Percentiles rank a stretch among this genome's conserved stretches.
These are phyloP conservation scores for Bubo bubo DNA, from an alignment of 2,113 vertebrate species.

Conservation along the genomic window DNA sequence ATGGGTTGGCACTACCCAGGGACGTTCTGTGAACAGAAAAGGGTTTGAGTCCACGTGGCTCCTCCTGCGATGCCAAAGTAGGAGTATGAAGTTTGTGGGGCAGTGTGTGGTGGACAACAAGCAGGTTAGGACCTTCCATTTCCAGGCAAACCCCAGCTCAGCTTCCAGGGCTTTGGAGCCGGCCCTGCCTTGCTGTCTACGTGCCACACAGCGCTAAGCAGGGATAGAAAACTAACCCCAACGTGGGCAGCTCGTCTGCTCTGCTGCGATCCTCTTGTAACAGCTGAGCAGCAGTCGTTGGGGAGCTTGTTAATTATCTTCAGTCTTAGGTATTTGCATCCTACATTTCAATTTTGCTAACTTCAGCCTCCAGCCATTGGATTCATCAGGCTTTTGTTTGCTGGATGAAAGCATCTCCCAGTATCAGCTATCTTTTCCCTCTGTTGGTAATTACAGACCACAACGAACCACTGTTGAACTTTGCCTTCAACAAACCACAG, in stretches of 20 bases:
- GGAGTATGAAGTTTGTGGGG: background rate
- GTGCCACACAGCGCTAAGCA: accelerated
- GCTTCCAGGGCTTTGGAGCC: background rate
- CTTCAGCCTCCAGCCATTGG: background rate
- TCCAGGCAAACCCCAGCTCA: background rate
- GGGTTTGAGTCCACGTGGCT: accelerated
- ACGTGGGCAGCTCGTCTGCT: accelerated
- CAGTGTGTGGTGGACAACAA: background rate
- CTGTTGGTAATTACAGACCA: background rate
- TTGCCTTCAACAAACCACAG: background rate
- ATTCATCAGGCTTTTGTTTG: background rate
- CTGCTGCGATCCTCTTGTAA: background rate
- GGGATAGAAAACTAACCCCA: background rate
- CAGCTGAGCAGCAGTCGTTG: background rate
- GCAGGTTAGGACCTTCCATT: background rate
- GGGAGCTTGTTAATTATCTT: background rate
- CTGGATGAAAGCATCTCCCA: background rate
- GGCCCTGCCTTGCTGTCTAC: background rate
- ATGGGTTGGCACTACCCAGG: background rate
- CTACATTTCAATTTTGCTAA: background rate
- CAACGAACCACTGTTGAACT: background rate
- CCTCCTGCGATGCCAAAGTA: background rate
- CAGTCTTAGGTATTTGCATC: background rate
- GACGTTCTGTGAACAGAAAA: background rate
- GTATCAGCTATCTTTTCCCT: background rate